Evolutionary conservation across 2,888 invertebrate species (phyloP), one percentile per base, ranked within the genome.

Genomic region (Ferrisia virgata): DNA sequence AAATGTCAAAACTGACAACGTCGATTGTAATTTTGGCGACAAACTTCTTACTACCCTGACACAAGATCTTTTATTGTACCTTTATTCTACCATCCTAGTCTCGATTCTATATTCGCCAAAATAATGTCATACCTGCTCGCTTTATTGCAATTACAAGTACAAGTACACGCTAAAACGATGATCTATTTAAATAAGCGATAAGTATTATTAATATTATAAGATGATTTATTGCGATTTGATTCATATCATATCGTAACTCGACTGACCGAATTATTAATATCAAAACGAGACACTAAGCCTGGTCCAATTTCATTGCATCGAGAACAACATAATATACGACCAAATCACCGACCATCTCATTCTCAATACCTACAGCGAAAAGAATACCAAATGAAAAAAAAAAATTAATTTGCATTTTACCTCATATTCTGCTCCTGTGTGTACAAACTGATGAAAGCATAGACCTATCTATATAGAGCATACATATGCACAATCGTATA

Each of bases 11-110:
- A 76, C 36, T 76, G 69, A 69, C 36, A 36, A 33, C 72, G 72
- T 76, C 72, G 72, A 76, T 76, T 76, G 72, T 76, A n/a, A 53
- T 64, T 76, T 76, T 18, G 72, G 72, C 72, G 72, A 76, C 33
- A 8, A 76, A 18, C 6, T 76, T 76, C 72, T 76, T 76, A 8
- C 22, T 53, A 53, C 36, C 9, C 15, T 11, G 36, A 22, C 53
- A n/a, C n/a, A n/a, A n/a, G n/a, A n/a, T 53, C 47, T 22, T 47
- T 8, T 18, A 47, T 53, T 53, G 18, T 9, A 22, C 18, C 22
- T 22, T 9, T 47, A 3, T 6, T 36, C 5, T 47, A n/a, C 53
- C 22, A 53, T 22, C 22, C 53, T 53, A 22, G 22, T 2, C 22
- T 8, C 22, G 22, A 18, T 53, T n/a, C n/a, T n/a, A n/a, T n/a